Conservation (phyloP, 2,113 vertebrate genomes). For the Callorhinus ursinus region DNA sequence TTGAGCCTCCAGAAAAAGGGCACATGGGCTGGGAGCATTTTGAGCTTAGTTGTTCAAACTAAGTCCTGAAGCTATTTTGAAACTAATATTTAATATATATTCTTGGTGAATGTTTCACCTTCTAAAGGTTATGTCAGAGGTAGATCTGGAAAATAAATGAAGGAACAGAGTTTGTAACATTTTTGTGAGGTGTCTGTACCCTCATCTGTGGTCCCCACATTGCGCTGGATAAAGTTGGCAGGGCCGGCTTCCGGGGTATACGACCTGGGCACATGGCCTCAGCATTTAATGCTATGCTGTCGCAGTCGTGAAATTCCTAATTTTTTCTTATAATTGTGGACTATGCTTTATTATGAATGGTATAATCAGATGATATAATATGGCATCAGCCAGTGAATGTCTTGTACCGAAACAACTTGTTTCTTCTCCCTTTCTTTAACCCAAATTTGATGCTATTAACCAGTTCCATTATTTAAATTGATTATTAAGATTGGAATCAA, state of each 20-base stretch:
- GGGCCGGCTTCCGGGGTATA: neutral
- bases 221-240: neutral
- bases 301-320: neutral
- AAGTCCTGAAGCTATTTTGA: slow-evolving; percentile 70
- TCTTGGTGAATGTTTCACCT: slow-evolving; percentile 68
- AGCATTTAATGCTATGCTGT: neutral
- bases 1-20: neutral
- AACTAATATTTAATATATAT: slow-evolving; percentile 54
- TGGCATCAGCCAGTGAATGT: slow-evolving; percentile 62
- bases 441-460: slow-evolving; percentile 74
- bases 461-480: slow-evolving; percentile 76
- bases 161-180: neutral
- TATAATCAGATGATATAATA: slow-evolving; percentile 75
- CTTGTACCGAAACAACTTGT: slow-evolving; percentile 79
- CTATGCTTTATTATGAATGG: slow-evolving; percentile 72
- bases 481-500: slow-evolving; percentile 71
- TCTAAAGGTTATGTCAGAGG: slow-evolving; percentile 64
- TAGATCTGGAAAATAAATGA: slow-evolving; percentile 66
- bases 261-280: neutral
- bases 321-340: slow-evolving; percentile 14
- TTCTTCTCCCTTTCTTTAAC: slow-evolving; percentile 61
- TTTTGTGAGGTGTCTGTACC: neutral
- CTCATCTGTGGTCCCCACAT: neutral
- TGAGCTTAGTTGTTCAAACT: slow-evolving; percentile 55
- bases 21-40: neutral